Evolutionary conservation across 2,888 invertebrate genomes (phyloP).

Genomic region (Exocentrus adspersus): DNA sequence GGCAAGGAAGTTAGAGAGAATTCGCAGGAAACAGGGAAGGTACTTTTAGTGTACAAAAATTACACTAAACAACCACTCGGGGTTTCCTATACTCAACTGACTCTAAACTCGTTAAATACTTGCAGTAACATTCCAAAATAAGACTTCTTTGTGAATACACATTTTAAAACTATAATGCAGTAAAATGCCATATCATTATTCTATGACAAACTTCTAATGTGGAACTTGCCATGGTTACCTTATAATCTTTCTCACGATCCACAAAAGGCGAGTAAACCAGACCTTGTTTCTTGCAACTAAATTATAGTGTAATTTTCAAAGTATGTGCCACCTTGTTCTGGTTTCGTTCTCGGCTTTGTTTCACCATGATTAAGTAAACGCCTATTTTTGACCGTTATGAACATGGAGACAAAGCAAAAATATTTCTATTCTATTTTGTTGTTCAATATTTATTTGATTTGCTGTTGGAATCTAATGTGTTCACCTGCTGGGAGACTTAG

Average conservation of each 20-base stretch:
- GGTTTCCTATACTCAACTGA: no score
- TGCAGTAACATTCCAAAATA: no score
- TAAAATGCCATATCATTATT: constrained; percentile 23
- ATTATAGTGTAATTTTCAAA: constrained; percentile 20
- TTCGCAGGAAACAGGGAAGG: no score
- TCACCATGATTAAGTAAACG: neutral
- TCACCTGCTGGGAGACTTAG: no score
- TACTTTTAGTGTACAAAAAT: no score
- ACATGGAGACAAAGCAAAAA: no score
- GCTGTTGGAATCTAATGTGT: neutral
- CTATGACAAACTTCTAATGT: constrained; percentile 24
- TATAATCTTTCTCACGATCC: constrained; percentile 29
- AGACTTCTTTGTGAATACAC: no score
- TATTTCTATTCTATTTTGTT: no score
- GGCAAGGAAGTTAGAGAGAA: no score
- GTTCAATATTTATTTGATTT: neutral
- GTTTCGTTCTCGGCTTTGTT: constrained; percentile 10
- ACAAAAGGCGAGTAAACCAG: constrained; percentile 21
- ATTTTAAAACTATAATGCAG: no score
- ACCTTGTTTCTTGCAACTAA: constrained; percentile 23
- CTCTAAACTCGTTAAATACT: no score
- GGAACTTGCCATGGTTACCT: constrained; percentile 24
- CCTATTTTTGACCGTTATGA: neutral
- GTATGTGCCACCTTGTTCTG: constrained; percentile 19
- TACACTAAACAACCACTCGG: no score